Evolutionary conservation across 2,888 invertebrate species (phyloP).

Genomic region (Sepioteuthis lessoniana): DNA sequence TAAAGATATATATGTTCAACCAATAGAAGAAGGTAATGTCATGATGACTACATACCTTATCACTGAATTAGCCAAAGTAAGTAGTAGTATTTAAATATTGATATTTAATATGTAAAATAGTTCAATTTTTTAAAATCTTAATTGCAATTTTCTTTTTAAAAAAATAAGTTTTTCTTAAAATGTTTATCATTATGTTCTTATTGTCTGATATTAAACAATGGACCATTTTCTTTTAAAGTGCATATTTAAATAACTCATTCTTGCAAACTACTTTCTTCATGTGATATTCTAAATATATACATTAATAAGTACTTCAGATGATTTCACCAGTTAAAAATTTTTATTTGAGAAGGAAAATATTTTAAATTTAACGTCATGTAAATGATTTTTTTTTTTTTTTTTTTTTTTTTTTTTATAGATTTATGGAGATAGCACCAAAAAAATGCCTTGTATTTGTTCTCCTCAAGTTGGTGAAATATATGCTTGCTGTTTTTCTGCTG

Average conservation of each 20-base stretch:
- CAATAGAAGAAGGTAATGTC: not conserved
- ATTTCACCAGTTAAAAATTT: no score
- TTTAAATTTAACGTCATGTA: not conserved
- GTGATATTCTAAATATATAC: no score
- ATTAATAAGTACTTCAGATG: no score
- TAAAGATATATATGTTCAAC: not conserved
- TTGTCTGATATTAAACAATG: no score
- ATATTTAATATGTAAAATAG: not conserved
- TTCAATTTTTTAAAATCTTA: not conserved
- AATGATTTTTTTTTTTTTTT: not conserved
- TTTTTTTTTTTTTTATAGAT: not conserved
- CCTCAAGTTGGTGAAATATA: not conserved
- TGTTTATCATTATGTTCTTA: no score
- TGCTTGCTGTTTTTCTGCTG: slow-evolving; percentile 26
- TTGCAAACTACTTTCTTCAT: not conserved
- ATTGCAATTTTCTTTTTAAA: no score
- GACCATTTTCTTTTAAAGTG: no score
- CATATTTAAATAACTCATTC: not conserved
- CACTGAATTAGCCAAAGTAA: not conserved
- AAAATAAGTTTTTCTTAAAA: no score
- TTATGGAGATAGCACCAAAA: not conserved
- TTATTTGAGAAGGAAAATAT: not conserved
- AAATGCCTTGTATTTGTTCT: not conserved
- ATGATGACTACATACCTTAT: not conserved
- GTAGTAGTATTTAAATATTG: not conserved